Evolutionary conservation across 1,140 invertebrate genomes (phyloP), one percentile per base, ranked within the genome.

Genomic region (Pseudomyrmex cubaensis): DNA sequence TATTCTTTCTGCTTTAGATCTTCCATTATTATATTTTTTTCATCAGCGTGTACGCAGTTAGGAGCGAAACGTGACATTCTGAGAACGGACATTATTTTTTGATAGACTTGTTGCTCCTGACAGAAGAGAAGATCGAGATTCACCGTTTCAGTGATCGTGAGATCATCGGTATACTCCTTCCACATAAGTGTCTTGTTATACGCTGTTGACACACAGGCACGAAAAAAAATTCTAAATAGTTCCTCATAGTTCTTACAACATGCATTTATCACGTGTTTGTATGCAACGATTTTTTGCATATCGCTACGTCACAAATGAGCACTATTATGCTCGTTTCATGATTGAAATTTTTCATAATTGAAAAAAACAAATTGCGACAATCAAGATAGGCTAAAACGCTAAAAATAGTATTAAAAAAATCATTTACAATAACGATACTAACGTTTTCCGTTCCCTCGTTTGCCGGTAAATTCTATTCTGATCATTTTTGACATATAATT

Each of bases 401-500:
- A 46, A 8, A 20, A 59, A 22, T 17, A 2, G 56, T 22, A 12
- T 59, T 12, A 44, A 44, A 2, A 59, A 61, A 22, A 61, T 61
- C 2, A 13, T 35, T 35, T 76, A 67, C 12, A 77, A 67, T 8
- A 54, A 76, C 12, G 12, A 83, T 77, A 89, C 90, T 92, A 87
- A 94, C 93, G 62, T 75, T 61, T 87, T 72, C 92, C 93, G 73
- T 93, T 84, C 69, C 91, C 89, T 10, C 82, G 84, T 57, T 46
- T 89, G 54, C 92, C 92, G 2, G 70, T 70, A 1, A 94, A 73
- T 66, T 77, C 85, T 0, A 90, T 92, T 83, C 90, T 92, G 17
- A 91, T 76, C n/a, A 94, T 85, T 15, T 89, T 44, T 0, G 93
- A 94, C 89, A 93, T 92, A 75, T 93, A 94, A 73, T 95, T 94